Percentiles rank a stretch among this genome's conserved stretches.
Evolutionary conservation across 1,140 invertebrate genomes (phyloP).

Genomic region (Cherax destructor): DNA sequence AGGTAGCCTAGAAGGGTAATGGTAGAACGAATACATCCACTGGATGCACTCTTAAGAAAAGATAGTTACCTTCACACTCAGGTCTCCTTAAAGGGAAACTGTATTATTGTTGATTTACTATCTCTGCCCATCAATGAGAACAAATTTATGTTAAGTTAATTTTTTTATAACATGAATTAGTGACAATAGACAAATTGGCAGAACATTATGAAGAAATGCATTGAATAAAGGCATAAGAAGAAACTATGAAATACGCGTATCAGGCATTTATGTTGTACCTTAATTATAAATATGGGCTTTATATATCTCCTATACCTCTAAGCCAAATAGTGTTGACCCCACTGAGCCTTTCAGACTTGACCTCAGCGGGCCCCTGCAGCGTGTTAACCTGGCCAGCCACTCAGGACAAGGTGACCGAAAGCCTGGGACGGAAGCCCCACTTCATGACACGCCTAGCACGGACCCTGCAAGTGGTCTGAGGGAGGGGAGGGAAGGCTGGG

Average conservation of each 20-base stretch:
- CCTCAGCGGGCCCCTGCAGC: conserved; percentile 46
- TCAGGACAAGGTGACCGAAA: conserved; percentile 44
- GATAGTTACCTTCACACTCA: conserved; percentile 17
- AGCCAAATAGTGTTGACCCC: conserved; percentile 56
- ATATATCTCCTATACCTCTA: conserved; percentile 65
- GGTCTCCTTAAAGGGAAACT: conserved; percentile 17
- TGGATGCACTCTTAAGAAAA: not conserved
- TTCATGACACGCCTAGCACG: conserved; percentile 53
- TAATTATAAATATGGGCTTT: conserved; percentile 59
- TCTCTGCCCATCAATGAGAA: conserved; percentile 35
- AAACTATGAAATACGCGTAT: conserved; percentile 43
- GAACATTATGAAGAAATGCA: conserved; percentile 21
- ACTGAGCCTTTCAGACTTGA: conserved; percentile 56
- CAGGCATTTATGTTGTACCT: conserved; percentile 27
- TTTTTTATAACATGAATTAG: not conserved
- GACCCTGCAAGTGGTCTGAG: conserved; percentile 53
- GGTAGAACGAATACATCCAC: conserved; percentile 8
- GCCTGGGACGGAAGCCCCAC: conserved; percentile 39
- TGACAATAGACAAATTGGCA: conserved; percentile 24
- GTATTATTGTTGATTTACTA: not conserved
- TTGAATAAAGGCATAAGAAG: conserved; percentile 28
- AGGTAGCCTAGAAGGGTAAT: conserved; percentile 36
- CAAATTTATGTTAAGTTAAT: conserved; percentile 1
- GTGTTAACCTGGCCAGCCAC: conserved; percentile 43
- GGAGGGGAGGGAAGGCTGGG: conserved; percentile 38